These are phyloP conservation scores for Pedionomus torquatus DNA, from an alignment of 2,113 vertebrate genomes.

Conservation along the genomic window DNA sequence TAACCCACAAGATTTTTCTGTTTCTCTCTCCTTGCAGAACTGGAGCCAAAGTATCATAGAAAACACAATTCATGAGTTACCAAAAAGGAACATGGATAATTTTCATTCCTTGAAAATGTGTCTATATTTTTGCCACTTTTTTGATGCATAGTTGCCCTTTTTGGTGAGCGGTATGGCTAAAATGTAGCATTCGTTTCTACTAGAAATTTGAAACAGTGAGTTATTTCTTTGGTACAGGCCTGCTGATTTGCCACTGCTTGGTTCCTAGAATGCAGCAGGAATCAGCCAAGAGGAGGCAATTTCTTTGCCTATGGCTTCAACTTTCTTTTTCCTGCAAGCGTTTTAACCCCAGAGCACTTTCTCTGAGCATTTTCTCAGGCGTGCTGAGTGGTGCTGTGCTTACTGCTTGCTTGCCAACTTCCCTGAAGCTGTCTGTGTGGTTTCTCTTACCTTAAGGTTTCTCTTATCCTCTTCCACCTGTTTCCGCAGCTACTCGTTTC, in stretches of 20 bases:
- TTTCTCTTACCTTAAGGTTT: background rate
- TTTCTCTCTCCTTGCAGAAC: background rate
- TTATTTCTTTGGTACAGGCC: background rate
- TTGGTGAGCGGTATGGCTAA: background rate
- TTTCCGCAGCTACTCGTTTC: background rate
- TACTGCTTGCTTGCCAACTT: background rate
- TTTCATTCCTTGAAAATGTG: background rate
- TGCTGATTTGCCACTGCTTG: background rate
- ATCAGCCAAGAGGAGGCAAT: background rate
- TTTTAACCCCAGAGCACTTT: background rate
- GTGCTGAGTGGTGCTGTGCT: background rate
- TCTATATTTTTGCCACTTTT: background rate
- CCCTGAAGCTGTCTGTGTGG: background rate
- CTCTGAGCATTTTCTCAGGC: background rate
- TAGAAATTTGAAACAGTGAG: background rate
- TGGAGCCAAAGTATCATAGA: accelerated
- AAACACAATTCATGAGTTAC: background rate
- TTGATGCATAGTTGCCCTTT: background rate
- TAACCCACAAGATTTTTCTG: background rate
- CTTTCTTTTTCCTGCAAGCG: background rate
- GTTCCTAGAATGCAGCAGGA: background rate
- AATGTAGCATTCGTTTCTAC: background rate
- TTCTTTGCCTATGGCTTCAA: background rate
- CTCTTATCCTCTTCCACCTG: background rate
- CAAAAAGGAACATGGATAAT: background rate